phyloP scores from a whole-genome alignment of 2,797 vertebrate genomes.

The Clarias platycephalus region DNA sequence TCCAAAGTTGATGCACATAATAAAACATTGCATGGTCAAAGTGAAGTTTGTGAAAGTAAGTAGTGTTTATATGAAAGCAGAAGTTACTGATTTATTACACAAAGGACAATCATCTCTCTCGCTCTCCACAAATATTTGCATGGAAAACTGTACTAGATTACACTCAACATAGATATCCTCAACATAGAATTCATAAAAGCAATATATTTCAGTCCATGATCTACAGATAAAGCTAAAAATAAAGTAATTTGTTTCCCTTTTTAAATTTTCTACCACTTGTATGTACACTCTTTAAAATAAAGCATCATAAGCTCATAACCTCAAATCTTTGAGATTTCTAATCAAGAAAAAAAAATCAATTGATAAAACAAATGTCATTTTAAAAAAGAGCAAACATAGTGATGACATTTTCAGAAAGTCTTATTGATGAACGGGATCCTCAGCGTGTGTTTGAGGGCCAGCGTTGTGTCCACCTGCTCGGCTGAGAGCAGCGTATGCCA shows the following conservation, averaged over 20 bases:
- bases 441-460: conserved; percentile 73
- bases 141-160: neutral
- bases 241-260: neutral
- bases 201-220: neutral
- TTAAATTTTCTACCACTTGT: neutral
- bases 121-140: neutral
- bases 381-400: neutral
- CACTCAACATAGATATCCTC: neutral
- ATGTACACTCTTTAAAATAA: neutral
- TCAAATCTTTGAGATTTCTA: neutral
- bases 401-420: conserved; percentile 57
- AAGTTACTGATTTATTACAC: neutral
- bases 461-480: conserved; percentile 77
- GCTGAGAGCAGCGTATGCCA: conserved; percentile 85
- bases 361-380: neutral
- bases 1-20: neutral
- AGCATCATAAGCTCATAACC: neutral
- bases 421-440: conserved; percentile 70
- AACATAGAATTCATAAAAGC: neutral
- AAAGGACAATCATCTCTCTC: neutral
- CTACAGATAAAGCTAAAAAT: no score
- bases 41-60: neutral
- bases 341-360: neutral
- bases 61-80: neutral
- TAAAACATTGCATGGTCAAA: neutral